phyloP scores from a whole-genome alignment of 2,888 invertebrate species.

The Scaptodrosophila latifasciaeformis region DNA sequence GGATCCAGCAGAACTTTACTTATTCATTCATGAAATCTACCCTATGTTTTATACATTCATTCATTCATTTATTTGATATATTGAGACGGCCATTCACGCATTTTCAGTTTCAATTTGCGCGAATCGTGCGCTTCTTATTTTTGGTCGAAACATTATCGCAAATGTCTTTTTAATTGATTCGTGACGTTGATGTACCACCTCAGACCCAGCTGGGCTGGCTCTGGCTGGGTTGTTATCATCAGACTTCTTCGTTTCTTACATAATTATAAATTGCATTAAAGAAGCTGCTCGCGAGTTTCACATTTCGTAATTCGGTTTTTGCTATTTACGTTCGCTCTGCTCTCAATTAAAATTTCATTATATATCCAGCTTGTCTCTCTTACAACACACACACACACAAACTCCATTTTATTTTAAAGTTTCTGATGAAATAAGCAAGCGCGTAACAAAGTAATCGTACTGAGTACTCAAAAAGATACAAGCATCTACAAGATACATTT shows the following conservation, averaged over 20 bases:
- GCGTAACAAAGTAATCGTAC: no score
- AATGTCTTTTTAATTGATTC: conserved; percentile 56
- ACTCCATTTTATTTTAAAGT: no score
- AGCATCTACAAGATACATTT: no score
- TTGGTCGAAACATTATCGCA: conserved; percentile 29
- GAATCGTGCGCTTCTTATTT: conserved; percentile 2
- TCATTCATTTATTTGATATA: conserved; percentile 29
- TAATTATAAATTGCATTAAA: conserved; percentile 63
- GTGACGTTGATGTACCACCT: conserved; percentile 5
- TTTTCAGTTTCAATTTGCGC: conserved; percentile 39
- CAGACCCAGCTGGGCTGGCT: no score
- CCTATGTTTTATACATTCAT: conserved; percentile 27
- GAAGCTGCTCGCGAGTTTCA: conserved; percentile 21
- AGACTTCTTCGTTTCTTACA: conserved; percentile 14
- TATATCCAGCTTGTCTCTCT: no score
- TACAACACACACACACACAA: no score
- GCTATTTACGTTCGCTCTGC: conserved; percentile 24
- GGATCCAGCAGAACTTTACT: no score
- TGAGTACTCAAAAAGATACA: no score
- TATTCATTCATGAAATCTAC: conserved; percentile 33
- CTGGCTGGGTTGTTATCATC: no score
- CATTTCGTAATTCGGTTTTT: conserved; percentile 40
- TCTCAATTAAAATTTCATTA: conserved; percentile 63
- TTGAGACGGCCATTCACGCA: conserved; percentile 28
- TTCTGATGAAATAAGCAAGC: no score